phyloP scores from a whole-genome alignment of 2,113 vertebrate species.

The Trogon melanurus region DNA sequence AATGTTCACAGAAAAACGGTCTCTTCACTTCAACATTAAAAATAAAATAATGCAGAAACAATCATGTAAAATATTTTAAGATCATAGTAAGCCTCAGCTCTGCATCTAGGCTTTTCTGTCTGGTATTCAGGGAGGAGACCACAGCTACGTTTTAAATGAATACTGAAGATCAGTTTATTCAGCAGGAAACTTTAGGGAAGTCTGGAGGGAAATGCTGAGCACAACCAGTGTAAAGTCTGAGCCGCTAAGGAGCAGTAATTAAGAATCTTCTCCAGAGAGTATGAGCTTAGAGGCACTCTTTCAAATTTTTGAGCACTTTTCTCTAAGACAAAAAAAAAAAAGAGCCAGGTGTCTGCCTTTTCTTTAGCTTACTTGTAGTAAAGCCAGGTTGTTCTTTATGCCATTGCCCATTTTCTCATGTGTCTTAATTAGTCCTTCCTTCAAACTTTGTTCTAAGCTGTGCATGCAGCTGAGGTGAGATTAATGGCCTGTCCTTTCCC shows the following conservation, averaged over 20 bases:
- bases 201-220: conserved; percentile 1
- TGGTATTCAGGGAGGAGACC: background rate
- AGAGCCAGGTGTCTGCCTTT: background rate
- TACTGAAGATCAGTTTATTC: background rate
- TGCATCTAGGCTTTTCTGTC: background rate
- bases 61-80: background rate
- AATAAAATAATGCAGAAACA: background rate
- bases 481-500: conserved; percentile 37
- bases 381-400: background rate
- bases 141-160: background rate
- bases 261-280: background rate
- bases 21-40: background rate
- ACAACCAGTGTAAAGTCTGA: background rate
- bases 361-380: background rate
- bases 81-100: background rate
- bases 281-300: background rate
- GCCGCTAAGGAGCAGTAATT: background rate
- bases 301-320: background rate
- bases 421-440: conserved; percentile 43
- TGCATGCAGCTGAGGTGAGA: background rate
- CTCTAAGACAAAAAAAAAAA: background rate
- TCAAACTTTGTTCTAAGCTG: conserved; percentile 1
- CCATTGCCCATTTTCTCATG: conserved; percentile 25
- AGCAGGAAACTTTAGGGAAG: background rate
- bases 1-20: background rate